These are phyloP conservation scores for Poeciliopsis prolifica DNA, from an alignment of 2,113 vertebrate genomes.

Conservation along the genomic window DNA sequence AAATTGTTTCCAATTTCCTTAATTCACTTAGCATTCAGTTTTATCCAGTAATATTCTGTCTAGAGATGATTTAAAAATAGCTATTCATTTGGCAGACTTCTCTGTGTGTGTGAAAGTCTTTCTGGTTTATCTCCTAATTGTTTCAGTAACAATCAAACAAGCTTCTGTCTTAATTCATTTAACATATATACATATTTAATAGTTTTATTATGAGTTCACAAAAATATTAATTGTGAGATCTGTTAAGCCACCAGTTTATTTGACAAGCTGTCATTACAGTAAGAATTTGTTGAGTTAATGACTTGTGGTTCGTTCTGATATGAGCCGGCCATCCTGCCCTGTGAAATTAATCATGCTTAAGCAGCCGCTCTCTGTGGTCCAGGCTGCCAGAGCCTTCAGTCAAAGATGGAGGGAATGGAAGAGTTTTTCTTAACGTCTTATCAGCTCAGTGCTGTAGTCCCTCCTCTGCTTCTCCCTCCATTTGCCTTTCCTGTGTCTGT, in stretches of 20 bases:
- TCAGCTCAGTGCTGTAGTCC: constrained; percentile 47
- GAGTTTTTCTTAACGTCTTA: constrained; percentile 40
- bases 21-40: neutral
- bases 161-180: neutral
- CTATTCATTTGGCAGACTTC: neutral
- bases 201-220: neutral
- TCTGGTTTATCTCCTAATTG: neutral
- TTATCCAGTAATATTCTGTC: neutral
- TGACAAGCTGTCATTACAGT: neutral
- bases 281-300: constrained; percentile 20
- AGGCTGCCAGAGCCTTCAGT: constrained; percentile 29
- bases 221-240: neutral
- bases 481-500: constrained; percentile 17
- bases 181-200: neutral
- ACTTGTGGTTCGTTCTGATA: constrained; percentile 17
- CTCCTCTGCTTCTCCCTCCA: constrained; percentile 11
- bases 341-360: constrained; percentile 29
- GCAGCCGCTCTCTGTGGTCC: constrained; percentile 35
- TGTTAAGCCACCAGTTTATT: neutral
- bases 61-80: neutral
- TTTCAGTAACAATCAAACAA: neutral
- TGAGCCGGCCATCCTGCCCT: constrained; percentile 8
- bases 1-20: neutral
- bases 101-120: neutral
- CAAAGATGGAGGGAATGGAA: constrained; percentile 55